Base-by-base conservation (phyloP, 2,113 vertebrate genomes). In the Oxyura jamaicensis region DNA sequence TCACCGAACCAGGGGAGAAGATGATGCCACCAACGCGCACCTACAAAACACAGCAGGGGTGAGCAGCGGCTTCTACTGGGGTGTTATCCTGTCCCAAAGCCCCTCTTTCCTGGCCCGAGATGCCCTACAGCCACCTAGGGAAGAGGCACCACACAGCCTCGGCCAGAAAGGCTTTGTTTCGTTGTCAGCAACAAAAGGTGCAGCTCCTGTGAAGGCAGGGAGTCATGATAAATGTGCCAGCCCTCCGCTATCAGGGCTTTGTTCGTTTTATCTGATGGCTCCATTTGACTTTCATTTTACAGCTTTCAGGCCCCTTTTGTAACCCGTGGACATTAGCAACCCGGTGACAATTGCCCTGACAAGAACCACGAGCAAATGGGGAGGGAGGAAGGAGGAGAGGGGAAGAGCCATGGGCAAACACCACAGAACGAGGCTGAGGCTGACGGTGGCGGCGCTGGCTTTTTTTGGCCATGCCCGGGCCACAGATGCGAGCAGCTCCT, bases 21-120 rank as follows among this genome's bases (percentile, higher is more conserved):
- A 98, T 90, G 93, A 99, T 98, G 4, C 99, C 99, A 2, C 99
- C 99, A 1, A 99, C 99, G 29, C 99, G 99, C 29, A 99, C 99
- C 99, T 99, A 96, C 50, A 17, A 93, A 72, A 92, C 81, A 90
- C 93, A 55, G 84, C 1, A 14, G 1, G 3, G 68, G 36, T 67
- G 20, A 83, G 23, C 52, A 29, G 58, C 63, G 16, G 31, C 17
- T 21, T 25, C 0, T 3, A 73, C 44, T 19, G 5, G 71, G 25
- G 48, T 0, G 39, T 3, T 19, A 13, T 26, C 35, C 41, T 2
- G 19, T 3, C 74, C 62, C 75, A 42, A 21, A 41, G 10, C 15
- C 59, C 22, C 3, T 0, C 22, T 42, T 65, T 13, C 20, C 26
- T 36, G 1, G 1, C 26, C 23, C 22, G 33, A 9, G 1, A 11